A percentile compares a stretch with the other conserved stretches of the same genome.
phyloP scores from a whole-genome alignment of 2,797 vertebrate genomes.

The Sorex maritimensis region DNA sequence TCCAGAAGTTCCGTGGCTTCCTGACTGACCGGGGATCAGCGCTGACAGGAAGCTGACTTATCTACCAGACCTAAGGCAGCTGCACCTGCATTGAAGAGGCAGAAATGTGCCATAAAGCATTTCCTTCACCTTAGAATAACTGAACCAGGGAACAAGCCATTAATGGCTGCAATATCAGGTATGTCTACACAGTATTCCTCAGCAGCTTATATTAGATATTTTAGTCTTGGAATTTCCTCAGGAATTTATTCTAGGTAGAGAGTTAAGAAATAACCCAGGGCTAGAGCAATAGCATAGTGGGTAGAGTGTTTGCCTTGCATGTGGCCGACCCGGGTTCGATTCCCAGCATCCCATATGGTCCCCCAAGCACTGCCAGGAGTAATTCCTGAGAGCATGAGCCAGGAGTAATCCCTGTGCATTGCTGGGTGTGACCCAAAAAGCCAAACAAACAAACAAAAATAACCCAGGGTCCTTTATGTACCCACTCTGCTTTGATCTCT shows the following conservation, averaged over 20 bases:
- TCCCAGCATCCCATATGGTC: too few relatives aligned
- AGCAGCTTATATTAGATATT: not conserved
- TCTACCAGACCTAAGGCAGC: not conserved
- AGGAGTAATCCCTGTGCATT: too few relatives aligned
- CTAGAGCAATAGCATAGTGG: too few relatives aligned
- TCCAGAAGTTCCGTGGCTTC: slow-evolving; percentile 10
- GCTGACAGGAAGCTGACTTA: not conserved
- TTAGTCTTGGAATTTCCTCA: not conserved
- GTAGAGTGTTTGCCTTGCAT: too few relatives aligned
- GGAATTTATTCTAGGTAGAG: not conserved
- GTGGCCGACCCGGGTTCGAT: too few relatives aligned
- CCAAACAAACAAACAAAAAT: too few relatives aligned
- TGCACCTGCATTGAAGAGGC: not conserved
- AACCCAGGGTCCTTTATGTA: not conserved
- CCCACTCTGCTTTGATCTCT: not conserved
- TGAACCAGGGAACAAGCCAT: not conserved
- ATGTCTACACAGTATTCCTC: not conserved
- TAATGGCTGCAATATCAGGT: not conserved
- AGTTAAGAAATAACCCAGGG: not conserved
- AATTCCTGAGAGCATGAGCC: too few relatives aligned
- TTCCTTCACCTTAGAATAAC: not conserved
- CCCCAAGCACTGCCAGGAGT: too few relatives aligned
- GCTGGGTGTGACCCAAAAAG: too few relatives aligned
- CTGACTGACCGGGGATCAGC: not conserved
- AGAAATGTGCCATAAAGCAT: not conserved